Evolutionary conservation across 2,888 invertebrate genomes (phyloP), one percentile per base, ranked within the genome.

Genomic region (Drosophila sordidula): DNA sequence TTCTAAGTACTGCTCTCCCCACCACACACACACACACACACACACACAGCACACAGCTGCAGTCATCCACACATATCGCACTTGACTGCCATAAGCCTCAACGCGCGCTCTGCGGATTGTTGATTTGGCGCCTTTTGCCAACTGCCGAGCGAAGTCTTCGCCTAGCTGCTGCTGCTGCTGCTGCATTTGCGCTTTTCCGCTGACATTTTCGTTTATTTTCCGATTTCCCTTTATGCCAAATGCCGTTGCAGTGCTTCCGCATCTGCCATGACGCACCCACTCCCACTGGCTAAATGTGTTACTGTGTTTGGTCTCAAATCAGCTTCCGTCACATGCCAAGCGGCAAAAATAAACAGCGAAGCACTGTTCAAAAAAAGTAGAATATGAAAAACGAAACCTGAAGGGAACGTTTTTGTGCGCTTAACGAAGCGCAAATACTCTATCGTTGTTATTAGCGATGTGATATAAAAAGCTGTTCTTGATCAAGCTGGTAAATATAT

Each of bases 221-320:
- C 89, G 83, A 88, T 84, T 84, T 84, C 83, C 89, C 83, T 69
- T 76, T 63, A 79, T 80, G 78, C 81, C 78, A 73, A 78, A 78
- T 78, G 81, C 79, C 64, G 55, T 69, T 70, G 78, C 82, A 75
- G 25, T 64, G 74, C 65, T 79, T 82, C 83, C 88, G 88, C 65
- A 56, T 78, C 3, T 29, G 12, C 32, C 32, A 63, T 63, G 56
- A 50, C 49, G 32, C 34, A 22, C 16, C 29, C 54, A 46, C 34
- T 36, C 50, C 44, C 52, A 14, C 78, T 57, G 49, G 73, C 87
- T 86, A 84, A 84, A 84, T 84, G 77, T 84, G 83, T 84, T 84
- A 84, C 89, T 86, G 69, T 84, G 83, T 88, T 84, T 88, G 89
- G 83, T 83, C 89, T 88, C 83, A 84, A 84, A 88, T 84, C 83